Percentiles rank a stretch among this genome's conserved stretches.
These are phyloP conservation scores for Pectinophora gossypiella DNA, from an alignment of 1,140 invertebrate genomes.

Conservation along the genomic window DNA sequence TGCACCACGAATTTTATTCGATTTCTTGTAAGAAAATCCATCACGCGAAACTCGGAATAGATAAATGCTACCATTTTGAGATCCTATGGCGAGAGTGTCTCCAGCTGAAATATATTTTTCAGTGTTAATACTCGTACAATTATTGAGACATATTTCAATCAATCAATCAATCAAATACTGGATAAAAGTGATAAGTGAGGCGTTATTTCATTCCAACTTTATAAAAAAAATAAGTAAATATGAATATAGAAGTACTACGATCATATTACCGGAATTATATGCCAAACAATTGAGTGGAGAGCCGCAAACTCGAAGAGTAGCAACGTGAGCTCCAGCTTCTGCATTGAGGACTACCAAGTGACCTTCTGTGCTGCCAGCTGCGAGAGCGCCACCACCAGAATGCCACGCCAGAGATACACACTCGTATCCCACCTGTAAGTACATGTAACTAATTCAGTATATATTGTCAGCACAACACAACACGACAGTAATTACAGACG, in stretches of 20 bases:
- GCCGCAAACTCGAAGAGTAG: conserved; percentile 90
- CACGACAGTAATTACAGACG: too few species aligned
- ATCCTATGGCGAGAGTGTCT: conserved; percentile 91
- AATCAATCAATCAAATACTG: too few species aligned
- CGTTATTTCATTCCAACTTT: too few species aligned
- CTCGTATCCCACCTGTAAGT: conserved; percentile 82
- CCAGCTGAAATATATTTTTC: conserved; percentile 88
- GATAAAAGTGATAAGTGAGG: too few species aligned
- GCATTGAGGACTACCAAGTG: conserved; percentile 90
- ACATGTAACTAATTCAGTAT: too few species aligned
- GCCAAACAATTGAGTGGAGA: conserved; percentile 88
- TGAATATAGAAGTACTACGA: too few species aligned
- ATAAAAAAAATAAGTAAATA: too few species aligned
- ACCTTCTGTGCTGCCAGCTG: conserved; percentile 92
- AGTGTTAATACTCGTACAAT: too few species aligned
- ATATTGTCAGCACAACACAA: too few species aligned
- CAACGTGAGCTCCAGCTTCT: conserved; percentile 86
- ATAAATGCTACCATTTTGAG: conserved; percentile 92
- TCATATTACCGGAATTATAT: conserved; percentile 87
- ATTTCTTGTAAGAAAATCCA: conserved; percentile 91
- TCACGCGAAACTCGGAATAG: conserved; percentile 89
- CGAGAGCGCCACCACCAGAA: conserved; percentile 88
- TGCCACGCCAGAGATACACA: conserved; percentile 91
- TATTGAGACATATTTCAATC: too few species aligned
- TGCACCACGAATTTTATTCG: conserved; percentile 88